Conservation (phyloP, 2,113 vertebrate species). For the Speoplatyrhinus poulsoni region DNA sequence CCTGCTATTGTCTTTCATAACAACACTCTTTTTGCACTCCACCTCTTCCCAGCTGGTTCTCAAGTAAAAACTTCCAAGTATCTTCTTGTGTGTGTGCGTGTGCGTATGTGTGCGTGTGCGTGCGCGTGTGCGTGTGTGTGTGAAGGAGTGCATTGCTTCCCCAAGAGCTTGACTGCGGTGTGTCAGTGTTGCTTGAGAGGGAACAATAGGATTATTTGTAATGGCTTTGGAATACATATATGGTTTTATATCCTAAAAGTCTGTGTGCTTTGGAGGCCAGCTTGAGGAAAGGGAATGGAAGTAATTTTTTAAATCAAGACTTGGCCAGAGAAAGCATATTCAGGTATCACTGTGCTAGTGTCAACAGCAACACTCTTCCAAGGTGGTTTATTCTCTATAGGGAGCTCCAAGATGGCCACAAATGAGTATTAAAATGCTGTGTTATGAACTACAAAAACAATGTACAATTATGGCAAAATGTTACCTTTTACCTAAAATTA, state of each 20-base stretch:
- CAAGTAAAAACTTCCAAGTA: neutral
- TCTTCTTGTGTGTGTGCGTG: conserved; percentile 19
- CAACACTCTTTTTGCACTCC: neutral
- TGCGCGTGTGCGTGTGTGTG: conserved; percentile 3
- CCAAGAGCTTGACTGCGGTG: conserved; percentile 32
- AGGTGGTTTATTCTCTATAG: neutral
- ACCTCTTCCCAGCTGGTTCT: conserved; percentile 21
- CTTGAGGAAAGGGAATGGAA: neutral
- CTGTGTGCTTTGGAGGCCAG: conserved; percentile 42
- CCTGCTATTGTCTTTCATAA: neutral
- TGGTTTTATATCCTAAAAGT: conserved; percentile 50
- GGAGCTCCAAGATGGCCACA: conserved; percentile 9
- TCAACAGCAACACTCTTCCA: conserved; percentile 15
- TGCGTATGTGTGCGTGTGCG: conserved; percentile 26
- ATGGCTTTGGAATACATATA: conserved; percentile 43
- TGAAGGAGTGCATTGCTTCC: conserved; percentile 24
- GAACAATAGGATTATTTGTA: conserved; percentile 66
- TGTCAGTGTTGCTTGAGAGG: conserved; percentile 31
- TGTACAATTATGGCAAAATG: no score
- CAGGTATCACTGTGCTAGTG: conserved; percentile 22
- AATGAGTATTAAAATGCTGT: conserved; percentile 5
- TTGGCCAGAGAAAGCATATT: conserved; percentile 23
- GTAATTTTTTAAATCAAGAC: conserved; percentile 5
- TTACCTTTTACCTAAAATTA: no score
- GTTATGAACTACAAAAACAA: no score